phyloP scores from a whole-genome alignment of 2,888 invertebrate species.

The Stenolophus ochropezus region DNA sequence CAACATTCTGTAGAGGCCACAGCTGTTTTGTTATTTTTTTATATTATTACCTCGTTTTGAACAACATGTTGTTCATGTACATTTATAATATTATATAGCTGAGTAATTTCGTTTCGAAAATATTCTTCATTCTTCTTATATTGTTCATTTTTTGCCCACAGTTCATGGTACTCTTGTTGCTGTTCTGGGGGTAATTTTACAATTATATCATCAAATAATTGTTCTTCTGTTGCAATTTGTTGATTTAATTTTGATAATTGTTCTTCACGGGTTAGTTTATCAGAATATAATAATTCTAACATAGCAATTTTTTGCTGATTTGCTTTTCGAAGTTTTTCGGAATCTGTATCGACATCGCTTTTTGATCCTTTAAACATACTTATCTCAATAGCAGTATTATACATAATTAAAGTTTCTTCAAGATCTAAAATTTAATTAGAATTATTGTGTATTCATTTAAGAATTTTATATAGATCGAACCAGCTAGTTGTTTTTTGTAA shows the following conservation, averaged over 20 bases:
- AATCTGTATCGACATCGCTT: slow-evolving; percentile 61
- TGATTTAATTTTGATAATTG: slow-evolving; percentile 64
- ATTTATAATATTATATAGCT: slow-evolving; percentile 64
- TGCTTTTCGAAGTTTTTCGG: slow-evolving; percentile 55
- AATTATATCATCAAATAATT: slow-evolving; percentile 64
- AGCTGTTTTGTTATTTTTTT: no score
- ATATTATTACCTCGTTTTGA: slow-evolving; percentile 62
- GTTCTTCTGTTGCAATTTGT: slow-evolving; percentile 64
- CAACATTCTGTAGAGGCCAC: no score
- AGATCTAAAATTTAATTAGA: slow-evolving; percentile 53
- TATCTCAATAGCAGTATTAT: slow-evolving; percentile 63
- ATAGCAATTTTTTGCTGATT: slow-evolving; percentile 62
- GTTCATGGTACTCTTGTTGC: slow-evolving; percentile 64
- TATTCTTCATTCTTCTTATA: slow-evolving; percentile 63
- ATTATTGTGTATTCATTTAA: background rate
- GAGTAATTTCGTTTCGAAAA: slow-evolving; percentile 64
- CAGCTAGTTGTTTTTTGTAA: slow-evolving; percentile 57
- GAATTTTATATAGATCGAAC: background rate
- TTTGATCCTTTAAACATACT: slow-evolving; percentile 61
- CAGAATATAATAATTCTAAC: slow-evolving; percentile 65
- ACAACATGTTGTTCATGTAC: slow-evolving; percentile 63
- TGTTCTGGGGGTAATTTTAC: slow-evolving; percentile 65
- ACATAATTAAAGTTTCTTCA: slow-evolving; percentile 61
- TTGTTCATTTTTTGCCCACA: slow-evolving; percentile 64
- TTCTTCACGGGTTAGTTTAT: slow-evolving; percentile 65